These are phyloP conservation scores for Suncus etruscus DNA, from an alignment of 2,113 vertebrate genomes.

Conservation along the genomic window DNA sequence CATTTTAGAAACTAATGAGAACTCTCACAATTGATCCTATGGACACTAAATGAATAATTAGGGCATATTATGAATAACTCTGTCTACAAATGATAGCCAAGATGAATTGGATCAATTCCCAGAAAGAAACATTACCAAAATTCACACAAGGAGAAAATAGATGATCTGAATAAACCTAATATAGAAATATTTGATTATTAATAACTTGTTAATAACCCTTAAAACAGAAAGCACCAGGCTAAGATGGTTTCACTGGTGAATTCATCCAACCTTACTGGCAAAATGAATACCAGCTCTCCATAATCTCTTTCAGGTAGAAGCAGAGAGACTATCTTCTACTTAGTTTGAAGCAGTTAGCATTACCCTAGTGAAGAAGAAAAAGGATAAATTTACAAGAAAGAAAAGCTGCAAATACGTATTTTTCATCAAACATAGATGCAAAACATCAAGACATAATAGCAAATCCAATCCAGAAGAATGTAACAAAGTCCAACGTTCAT, in stretches of 20 bases:
- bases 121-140: background rate
- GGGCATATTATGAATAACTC: background rate
- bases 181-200: background rate
- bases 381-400: background rate
- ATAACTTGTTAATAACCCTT: background rate
- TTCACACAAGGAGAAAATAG: background rate
- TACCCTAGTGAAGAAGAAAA: background rate
- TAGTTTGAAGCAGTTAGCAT: background rate
- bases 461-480: background rate
- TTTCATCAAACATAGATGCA: background rate
- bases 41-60: background rate
- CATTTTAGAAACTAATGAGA: background rate
- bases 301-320: no score
- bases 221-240: background rate
- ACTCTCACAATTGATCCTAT: background rate
- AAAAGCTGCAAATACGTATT: background rate
- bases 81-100: background rate
- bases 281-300: no score
- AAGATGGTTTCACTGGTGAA: background rate
- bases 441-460: constrained; percentile 5
- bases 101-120: background rate
- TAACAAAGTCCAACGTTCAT: background rate
- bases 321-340: background rate
- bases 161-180: background rate
- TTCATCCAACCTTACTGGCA: no score